These are phyloP conservation scores for Styela clava DNA, from an alignment of 23 tunicate species.

Conservation along the genomic window DNA sequence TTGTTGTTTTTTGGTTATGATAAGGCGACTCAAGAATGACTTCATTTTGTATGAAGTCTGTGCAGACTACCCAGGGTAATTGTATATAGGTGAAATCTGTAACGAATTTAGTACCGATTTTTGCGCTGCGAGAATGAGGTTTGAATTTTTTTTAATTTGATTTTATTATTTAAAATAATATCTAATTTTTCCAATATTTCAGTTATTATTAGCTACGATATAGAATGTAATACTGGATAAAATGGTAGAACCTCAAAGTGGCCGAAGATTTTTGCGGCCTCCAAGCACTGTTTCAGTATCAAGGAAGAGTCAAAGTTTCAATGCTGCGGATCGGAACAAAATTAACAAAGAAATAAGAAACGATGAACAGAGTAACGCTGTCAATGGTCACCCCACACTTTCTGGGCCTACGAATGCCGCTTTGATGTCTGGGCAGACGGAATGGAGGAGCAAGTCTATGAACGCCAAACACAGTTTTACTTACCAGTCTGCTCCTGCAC, in stretches of 20 bases:
- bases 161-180: too few relatives aligned
- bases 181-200: too few relatives aligned
- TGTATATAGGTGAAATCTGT: too few relatives aligned
- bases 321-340: slow-evolving; percentile 66
- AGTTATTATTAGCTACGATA: neutral
- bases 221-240: neutral
- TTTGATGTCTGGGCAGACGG: neutral
- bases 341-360: slow-evolving; percentile 25
- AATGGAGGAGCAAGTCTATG: slow-evolving; percentile 86
- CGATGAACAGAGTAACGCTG: neutral
- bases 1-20: too few relatives aligned
- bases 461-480: slow-evolving; percentile 83
- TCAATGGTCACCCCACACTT: neutral
- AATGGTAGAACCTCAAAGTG: neutral
- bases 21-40: too few relatives aligned
- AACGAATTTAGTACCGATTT: too few relatives aligned
- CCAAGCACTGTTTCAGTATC: slow-evolving; percentile 51
- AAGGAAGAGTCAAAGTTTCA: slow-evolving; percentile 80
- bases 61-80: too few relatives aligned
- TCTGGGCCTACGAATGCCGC: neutral
- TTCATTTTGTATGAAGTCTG: too few relatives aligned
- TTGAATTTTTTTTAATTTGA: too few relatives aligned
- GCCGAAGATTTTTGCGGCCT: slow-evolving; percentile 58
- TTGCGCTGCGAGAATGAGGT: too few relatives aligned
- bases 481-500: neutral